Conservation (phyloP, 2,113 vertebrate genomes). For the Megaleporinus macrocephalus region DNA sequence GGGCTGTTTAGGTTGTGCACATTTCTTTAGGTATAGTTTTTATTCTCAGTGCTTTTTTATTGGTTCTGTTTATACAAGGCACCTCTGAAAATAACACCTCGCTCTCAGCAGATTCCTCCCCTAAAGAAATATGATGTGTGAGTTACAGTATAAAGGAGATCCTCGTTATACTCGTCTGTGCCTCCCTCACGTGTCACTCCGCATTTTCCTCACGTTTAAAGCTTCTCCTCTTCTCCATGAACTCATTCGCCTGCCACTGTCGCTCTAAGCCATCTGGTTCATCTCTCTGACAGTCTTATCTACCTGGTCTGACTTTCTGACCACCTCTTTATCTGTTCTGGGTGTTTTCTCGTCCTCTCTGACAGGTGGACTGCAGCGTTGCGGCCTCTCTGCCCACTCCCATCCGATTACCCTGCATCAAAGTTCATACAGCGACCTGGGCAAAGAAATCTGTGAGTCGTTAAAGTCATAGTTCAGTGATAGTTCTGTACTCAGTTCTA, state of each 20-base stretch:
- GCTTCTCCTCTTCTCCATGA: neutral
- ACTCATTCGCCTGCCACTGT: neutral
- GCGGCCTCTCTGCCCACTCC: conserved; percentile 50
- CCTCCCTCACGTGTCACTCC: conserved; percentile 20
- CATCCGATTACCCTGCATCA: conserved; percentile 66
- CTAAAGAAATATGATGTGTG: neutral
- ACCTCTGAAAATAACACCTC: neutral
- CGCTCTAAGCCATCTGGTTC: neutral
- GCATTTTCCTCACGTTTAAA: conserved; percentile 21
- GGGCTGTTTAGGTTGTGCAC: neutral
- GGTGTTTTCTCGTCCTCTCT: conserved; percentile 20
- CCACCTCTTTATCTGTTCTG: neutral
- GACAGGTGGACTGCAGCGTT: conserved; percentile 64
- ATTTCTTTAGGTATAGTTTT: neutral
- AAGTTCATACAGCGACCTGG: conserved; percentile 68
- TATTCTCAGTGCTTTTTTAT: neutral
- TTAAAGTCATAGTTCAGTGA: conserved; percentile 1
- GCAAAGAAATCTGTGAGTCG: conserved; percentile 68
- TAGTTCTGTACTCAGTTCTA: neutral
- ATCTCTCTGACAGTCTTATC: neutral
- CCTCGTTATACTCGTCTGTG: neutral
- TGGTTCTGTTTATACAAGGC: neutral
- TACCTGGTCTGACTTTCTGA: neutral
- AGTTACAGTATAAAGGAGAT: neutral
- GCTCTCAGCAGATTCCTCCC: neutral